Conservation (phyloP, 2,113 vertebrate species). For the Gymnobelideus leadbeateri region DNA sequence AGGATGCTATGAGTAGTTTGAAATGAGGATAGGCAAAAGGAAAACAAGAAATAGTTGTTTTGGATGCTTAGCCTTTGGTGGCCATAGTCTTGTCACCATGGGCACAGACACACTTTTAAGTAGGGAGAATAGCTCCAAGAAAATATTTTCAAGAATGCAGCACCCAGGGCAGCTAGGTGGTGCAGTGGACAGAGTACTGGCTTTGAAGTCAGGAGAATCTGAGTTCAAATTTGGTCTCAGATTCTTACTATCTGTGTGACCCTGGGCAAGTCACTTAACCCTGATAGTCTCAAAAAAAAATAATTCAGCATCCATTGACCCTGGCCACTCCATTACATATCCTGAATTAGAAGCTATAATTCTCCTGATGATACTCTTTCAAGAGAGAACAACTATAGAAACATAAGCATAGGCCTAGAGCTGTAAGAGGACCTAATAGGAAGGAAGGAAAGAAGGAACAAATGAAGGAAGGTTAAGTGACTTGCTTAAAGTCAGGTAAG, state of each 20-base stretch:
- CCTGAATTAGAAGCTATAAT: neutral
- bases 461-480: neutral
- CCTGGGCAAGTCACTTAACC: too few species aligned
- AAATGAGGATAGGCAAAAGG: neutral
- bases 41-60: neutral
- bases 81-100: neutral
- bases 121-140: neutral
- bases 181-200: too few species aligned
- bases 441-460: too few species aligned
- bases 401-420: neutral
- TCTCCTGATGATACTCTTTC: neutral
- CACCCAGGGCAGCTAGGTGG: too few species aligned
- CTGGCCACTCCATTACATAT: neutral
- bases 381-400: neutral
- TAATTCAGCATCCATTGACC: neutral
- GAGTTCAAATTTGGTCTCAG: too few species aligned
- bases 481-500: neutral
- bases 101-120: neutral
- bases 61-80: neutral
- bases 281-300: too few species aligned
- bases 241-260: too few species aligned
- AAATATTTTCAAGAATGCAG: neutral
- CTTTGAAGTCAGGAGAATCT: too few species aligned
- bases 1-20: neutral
- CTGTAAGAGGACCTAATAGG: neutral